Evolutionary conservation across 2,888 invertebrate species (phyloP).

Genomic region (Melanophora roralis): DNA sequence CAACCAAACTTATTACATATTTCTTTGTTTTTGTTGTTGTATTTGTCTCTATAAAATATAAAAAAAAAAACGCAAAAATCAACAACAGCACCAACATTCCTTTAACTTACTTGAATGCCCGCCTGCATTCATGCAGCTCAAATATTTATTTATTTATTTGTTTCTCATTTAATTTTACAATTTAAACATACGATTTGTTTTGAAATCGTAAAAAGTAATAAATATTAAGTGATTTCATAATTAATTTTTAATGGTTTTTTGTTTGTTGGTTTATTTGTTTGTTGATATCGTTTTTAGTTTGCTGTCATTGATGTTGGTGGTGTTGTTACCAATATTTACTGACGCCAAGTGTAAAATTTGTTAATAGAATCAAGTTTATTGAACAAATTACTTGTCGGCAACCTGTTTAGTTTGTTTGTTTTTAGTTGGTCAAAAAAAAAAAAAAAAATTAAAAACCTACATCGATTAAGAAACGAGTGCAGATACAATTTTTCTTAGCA

Average conservation of each 20-base stretch:
- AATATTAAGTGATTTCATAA: slow-evolving; percentile 51
- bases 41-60: slow-evolving; percentile 26
- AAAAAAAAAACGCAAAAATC: slow-evolving; percentile 21
- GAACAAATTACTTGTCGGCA: slow-evolving; percentile 50
- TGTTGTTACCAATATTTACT: slow-evolving; percentile 21
- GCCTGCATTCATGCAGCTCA: slow-evolving; percentile 50
- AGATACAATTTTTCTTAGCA: background rate
- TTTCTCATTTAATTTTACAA: background rate
- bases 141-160: slow-evolving; percentile 41
- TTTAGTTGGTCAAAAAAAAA: background rate
- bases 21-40: background rate
- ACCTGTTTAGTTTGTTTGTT: slow-evolving; percentile 43
- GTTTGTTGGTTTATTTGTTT: background rate
- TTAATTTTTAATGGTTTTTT: slow-evolving; percentile 44
- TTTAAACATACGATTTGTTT: slow-evolving; percentile 61
- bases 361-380: slow-evolving; percentile 58
- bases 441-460: slow-evolving; percentile 22
- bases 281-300: slow-evolving; percentile 16
- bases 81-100: slow-evolving; percentile 30
- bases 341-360: slow-evolving; percentile 56
- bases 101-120: slow-evolving; percentile 18
- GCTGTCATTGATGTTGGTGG: background rate
- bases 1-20: slow-evolving; percentile 51
- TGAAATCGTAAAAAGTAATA: slow-evolving; percentile 23
- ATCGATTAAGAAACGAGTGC: background rate